Evolutionary conservation across 2,888 invertebrate species (phyloP).

Genomic region (Spicauda simplicius): DNA sequence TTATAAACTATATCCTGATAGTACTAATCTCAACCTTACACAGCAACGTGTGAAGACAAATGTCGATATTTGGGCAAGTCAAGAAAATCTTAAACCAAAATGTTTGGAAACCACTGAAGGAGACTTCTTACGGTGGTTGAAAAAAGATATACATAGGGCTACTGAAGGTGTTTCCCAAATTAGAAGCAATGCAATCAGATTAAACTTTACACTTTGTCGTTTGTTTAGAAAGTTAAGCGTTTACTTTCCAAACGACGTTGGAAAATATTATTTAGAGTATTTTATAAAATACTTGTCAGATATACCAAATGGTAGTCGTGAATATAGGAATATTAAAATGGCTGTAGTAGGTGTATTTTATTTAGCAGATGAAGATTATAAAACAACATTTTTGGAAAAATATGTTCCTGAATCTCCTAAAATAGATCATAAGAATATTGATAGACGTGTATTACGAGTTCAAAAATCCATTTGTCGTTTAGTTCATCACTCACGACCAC

Average conservation of each 20-base stretch:
- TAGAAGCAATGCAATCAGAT: conserved; percentile 34
- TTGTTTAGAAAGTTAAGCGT: conserved; percentile 43
- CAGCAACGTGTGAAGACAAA: too few species aligned
- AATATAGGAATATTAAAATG: conserved; percentile 32
- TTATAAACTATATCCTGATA: conserved; percentile 1
- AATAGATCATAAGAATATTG: conserved; percentile 52
- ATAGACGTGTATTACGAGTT: conserved; percentile 44
- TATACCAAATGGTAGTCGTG: background rate
- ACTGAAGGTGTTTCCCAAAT: conserved; percentile 41
- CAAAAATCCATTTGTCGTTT: conserved; percentile 60
- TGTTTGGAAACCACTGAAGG: conserved; percentile 21
- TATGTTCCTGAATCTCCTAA: conserved; percentile 54
- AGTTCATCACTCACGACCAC: conserved; percentile 55
- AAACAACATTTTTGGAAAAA: conserved; percentile 52
- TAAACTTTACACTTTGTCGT: conserved; percentile 43
- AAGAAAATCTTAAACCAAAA: conserved; percentile 23
- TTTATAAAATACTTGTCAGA: conserved; percentile 34
- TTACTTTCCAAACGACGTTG: too few species aligned
- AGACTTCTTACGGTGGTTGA: conserved; percentile 46
- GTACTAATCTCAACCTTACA: background rate
- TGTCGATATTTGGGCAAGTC: background rate
- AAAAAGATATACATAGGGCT: conserved; percentile 45
- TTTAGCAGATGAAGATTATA: conserved; percentile 51
- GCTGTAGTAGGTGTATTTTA: conserved; percentile 29
- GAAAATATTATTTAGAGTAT: too few species aligned